Base-by-base conservation (phyloP, 2,113 vertebrate genomes). In the Mustela nigripes region DNA sequence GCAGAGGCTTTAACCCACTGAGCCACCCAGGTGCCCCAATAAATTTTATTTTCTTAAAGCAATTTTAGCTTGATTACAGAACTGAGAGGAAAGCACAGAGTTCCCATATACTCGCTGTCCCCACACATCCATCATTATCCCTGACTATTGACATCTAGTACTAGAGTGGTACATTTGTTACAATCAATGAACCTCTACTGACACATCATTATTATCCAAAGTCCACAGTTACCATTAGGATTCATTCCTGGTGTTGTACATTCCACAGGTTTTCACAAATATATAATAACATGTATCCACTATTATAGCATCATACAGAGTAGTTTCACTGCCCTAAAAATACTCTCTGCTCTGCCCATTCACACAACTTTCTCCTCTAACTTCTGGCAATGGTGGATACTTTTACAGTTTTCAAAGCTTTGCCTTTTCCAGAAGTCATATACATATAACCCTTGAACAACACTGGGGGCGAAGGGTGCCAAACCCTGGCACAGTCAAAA, bases 271-370 rank as follows among this genome's bases (percentile, higher is more conserved):
- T 33, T 82, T 50, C 65, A 94, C 78, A 89, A 73, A 89, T 39
- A 42, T 71, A 50, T 71, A 67, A 19, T 16, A 67, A 82, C 56
- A 58, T 14, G 8, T 33, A 82, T 24, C 63, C 53, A 82, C 63
- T 36, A 18, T 19, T 42, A 62, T 0, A 73, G 33, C 62, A 73
- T 89, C 67, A 60, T n/a, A 67, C 4, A 53, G 56, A 82, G 36
- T 7, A 91, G 19, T 82, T 73, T 94, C 78, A 39, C 67, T 74
- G n/a, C 56, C 86, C 45, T 74, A 22, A 94, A 74, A 94, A 67
- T 67, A 15, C 31, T 79, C 60, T 58, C 10, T 78, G 62, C 48
- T 69, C 4, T 5, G 22, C 74, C 84, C 28, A 16, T 71, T 94
- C 56, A 82, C 4, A 24, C 45, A 14, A 88, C 21, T 60, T 19